Conservation (phyloP, 2,888 invertebrate species). For the Lithophane ornitopus region DNA sequence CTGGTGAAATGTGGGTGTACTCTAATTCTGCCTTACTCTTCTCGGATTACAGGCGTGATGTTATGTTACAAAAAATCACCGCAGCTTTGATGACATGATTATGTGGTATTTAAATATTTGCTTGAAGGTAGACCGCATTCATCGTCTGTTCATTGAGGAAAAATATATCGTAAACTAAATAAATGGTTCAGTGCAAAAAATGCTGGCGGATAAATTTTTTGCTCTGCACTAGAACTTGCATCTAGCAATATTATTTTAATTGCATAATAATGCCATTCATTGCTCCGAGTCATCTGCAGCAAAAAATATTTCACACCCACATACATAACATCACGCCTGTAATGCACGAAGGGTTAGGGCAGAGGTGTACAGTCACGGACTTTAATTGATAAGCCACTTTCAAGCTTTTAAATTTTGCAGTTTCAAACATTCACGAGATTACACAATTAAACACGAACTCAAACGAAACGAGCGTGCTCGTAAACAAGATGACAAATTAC, state of each 20-base stretch:
- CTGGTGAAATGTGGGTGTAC: too few relatives aligned
- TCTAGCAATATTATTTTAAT: background rate
- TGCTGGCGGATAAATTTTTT: background rate
- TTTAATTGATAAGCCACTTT: too few relatives aligned
- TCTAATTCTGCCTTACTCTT: too few relatives aligned
- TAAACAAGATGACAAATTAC: too few relatives aligned
- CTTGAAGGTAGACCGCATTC: background rate
- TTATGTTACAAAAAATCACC: background rate
- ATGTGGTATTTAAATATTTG: background rate
- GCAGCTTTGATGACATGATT: background rate
- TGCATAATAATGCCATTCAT: background rate
- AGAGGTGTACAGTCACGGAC: too few relatives aligned
- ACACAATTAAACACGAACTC: too few relatives aligned
- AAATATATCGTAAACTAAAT: constrained; percentile 15
- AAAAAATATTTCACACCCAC: background rate
- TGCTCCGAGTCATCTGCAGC: background rate
- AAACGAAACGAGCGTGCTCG: too few relatives aligned
- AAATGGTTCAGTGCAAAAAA: background rate
- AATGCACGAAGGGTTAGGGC: too few relatives aligned
- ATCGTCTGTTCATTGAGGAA: constrained; percentile 17
- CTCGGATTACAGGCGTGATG: too few relatives aligned
- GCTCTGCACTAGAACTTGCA: background rate
- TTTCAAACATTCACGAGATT: too few relatives aligned
- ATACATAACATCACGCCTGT: too few relatives aligned
- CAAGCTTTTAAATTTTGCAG: too few relatives aligned